Percentiles rank a stretch among this genome's conserved stretches.
Conservation (phyloP, 2,113 vertebrate genomes). For the Astatoreochromis straeleni region DNA sequence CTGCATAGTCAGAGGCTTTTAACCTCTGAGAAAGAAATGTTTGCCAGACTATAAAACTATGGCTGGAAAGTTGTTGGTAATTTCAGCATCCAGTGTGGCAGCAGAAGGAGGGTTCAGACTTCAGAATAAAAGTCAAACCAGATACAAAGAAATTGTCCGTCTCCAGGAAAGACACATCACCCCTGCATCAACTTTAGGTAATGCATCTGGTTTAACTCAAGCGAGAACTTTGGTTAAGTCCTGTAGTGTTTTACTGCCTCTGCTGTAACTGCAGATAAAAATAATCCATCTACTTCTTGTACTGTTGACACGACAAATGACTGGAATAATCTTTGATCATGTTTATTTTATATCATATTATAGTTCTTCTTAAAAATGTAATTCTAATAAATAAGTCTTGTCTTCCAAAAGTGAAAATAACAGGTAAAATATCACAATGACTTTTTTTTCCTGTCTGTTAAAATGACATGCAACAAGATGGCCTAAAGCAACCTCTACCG, state of each 20-base stretch:
- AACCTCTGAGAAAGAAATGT: background rate
- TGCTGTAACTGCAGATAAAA: background rate
- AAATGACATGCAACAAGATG: background rate
- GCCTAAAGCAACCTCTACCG: background rate
- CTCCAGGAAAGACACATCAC: background rate
- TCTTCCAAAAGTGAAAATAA: background rate
- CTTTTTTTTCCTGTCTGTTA: fast-evolving
- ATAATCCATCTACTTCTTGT: background rate
- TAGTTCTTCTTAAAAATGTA: background rate
- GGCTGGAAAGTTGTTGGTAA: background rate
- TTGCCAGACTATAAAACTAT: background rate
- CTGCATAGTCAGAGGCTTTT: background rate
- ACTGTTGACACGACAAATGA: background rate
- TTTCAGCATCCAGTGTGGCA: background rate
- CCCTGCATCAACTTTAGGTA: background rate
- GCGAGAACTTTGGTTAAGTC: background rate
- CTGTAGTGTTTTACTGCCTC: background rate
- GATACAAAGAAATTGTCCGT: background rate
- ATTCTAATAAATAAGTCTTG: background rate
- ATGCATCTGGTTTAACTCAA: background rate
- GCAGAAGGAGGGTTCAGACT: background rate
- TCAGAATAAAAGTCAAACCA: background rate
- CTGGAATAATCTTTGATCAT: background rate
- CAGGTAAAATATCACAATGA: background rate
- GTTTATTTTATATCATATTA: background rate